phyloP scores from a whole-genome alignment of 2,113 vertebrate genomes.

The Cromileptes altivelis region DNA sequence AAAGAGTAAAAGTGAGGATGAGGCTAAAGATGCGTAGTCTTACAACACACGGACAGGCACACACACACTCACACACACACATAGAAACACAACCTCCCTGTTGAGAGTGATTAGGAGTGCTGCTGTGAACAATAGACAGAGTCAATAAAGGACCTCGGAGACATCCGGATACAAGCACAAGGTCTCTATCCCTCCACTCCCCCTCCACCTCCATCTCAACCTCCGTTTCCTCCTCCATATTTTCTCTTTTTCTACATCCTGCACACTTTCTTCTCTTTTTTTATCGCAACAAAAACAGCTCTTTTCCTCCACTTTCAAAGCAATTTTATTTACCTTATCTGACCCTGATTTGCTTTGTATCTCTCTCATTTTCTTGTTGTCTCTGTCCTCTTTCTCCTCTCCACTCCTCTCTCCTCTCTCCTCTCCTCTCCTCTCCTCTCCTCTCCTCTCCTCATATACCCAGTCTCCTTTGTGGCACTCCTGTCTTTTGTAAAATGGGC shows the following conservation, averaged over 20 bases:
- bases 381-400: constrained; percentile 7
- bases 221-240: constrained; percentile 1
- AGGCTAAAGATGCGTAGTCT: constrained; percentile 59
- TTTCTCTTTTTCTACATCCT: constrained; percentile 36
- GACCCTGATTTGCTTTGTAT: constrained; percentile 19
- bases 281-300: not conserved
- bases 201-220: not conserved
- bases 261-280: constrained; percentile 26
- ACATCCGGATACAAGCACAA: constrained; percentile 75
- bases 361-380: constrained; percentile 24
- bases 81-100: constrained; percentile 67
- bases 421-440: not conserved
- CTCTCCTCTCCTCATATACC: not conserved
- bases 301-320: constrained; percentile 18
- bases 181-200: constrained; percentile 53
- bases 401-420: constrained; percentile 9
- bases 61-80: constrained; percentile 27
- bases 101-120: constrained; percentile 82
- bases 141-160: constrained; percentile 82
- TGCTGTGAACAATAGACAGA: constrained; percentile 83
- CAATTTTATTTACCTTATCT: constrained; percentile 39
- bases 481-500: constrained; percentile 66
- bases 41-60: constrained; percentile 30
- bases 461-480: constrained; percentile 47
- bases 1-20: constrained; percentile 68